Evolutionary conservation across 1,140 invertebrate genomes (phyloP).

Genomic region (Lepidurus arcticus): DNA sequence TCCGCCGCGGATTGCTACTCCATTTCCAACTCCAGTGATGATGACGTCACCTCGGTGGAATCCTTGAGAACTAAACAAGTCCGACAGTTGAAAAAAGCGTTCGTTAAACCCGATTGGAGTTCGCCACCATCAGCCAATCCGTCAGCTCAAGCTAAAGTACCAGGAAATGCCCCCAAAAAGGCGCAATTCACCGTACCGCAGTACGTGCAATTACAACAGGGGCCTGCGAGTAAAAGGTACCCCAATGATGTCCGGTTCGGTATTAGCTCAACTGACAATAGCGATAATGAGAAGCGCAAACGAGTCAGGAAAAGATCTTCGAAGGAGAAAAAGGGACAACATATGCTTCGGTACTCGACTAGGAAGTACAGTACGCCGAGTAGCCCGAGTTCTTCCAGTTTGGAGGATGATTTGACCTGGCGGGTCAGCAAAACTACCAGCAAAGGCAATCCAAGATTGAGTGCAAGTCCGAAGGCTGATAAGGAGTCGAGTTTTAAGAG

Average conservation of each 20-base stretch:
- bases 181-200: neutral
- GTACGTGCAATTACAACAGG: neutral
- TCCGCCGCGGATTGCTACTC: neutral
- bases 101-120: neutral
- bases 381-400: neutral
- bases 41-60: neutral
- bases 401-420: neutral
- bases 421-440: neutral
- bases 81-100: neutral
- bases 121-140: neutral
- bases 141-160: neutral
- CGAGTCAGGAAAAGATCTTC: neutral
- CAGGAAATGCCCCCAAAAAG: neutral
- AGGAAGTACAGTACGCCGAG: neutral
- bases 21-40: neutral
- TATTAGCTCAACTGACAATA: neutral
- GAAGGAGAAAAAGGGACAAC: neutral
- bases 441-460: neutral
- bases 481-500: neutral
- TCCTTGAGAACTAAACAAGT: constrained; percentile 11
- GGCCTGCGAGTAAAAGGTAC: neutral
- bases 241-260: neutral
- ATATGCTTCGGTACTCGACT: neutral
- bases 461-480: neutral
- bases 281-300: neutral